Base-by-base conservation (phyloP, 1,140 invertebrate genomes). In the Aphelinus atriplicis region DNA sequence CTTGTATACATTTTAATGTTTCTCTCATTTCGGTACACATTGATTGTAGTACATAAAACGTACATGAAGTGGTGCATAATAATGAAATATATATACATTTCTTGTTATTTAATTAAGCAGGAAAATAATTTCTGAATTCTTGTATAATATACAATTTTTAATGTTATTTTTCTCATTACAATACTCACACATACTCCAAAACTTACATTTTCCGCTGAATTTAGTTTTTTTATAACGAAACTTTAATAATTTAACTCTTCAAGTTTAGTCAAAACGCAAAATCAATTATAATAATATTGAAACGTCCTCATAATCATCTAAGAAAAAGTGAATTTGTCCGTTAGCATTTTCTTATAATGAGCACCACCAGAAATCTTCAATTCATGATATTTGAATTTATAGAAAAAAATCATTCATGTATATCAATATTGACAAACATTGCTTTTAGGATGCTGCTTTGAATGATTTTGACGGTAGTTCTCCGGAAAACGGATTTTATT, bases 41-140 rank as follows among this genome's bases (percentile, higher is more conserved):
- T 81, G 80, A 81, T 80, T 81, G 80, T 77, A 82, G 79, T 80
- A 83, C 82, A 82, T 82, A 74, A 73, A 82, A 80, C 65, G 78
- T 78, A 82, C 78, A 83, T 76, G 50, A 68, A 74, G 58, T 83
- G 81, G 65, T 83, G 81, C 80, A 81, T 71, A 74, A 56, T 79
- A 68, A 47, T 53, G 51, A 53, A 65, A 65, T 77, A 80, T 83
- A 83, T 83, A 75, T 83, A 83, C 81, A 83, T 75, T 78, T 69
- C 57, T 75, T 68, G 66, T 65, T 71, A 76, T 73, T 72, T 69
- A 82, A 79, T 82, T 82, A 80, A 82, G 81, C 79, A 63, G 76
- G 46, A 70, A 80, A 82, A 79, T 81, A 77, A 80, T 62, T 62
- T 62, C 47, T 74, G 42, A 67, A 79, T 74, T 68, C 42, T 10